Percentiles rank a stretch among this genome's conserved stretches.
These are phyloP conservation scores for Orientallactaga sibirica DNA, from an alignment of 2,797 vertebrate species.

Conservation along the genomic window DNA sequence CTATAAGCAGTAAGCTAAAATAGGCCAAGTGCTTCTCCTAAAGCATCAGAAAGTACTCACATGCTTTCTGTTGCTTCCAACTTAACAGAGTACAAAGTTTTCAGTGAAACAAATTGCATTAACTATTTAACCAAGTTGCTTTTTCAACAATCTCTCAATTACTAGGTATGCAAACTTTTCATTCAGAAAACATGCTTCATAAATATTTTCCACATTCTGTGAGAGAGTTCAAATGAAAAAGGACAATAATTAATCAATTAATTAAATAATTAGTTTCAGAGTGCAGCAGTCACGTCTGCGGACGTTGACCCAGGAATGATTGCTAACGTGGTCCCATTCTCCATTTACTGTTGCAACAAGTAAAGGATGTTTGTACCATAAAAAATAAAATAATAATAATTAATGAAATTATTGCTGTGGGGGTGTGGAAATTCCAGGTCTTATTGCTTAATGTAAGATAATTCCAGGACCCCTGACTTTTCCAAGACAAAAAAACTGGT, in stretches of 20 bases:
- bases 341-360: no score
- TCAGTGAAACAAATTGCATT: slow-evolving; percentile 8
- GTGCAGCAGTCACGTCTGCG: no score
- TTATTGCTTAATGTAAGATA: slow-evolving; percentile 32
- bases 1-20: not conserved
- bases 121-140: not conserved
- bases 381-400: no score
- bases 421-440: not conserved
- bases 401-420: not conserved
- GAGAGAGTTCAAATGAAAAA: not conserved
- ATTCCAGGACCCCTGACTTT: not conserved
- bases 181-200: not conserved
- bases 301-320: no score
- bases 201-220: slow-evolving; percentile 28
- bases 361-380: no score
- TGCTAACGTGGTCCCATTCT: no score
- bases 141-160: not conserved
- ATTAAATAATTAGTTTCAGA: no score
- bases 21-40: not conserved
- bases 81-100: not conserved
- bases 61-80: not conserved
- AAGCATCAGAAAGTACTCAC: not conserved
- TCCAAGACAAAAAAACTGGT: not conserved
- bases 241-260: no score
- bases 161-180: not conserved